Base-by-base conservation (phyloP, 2,888 invertebrate species). In the Chirona hameri region DNA sequence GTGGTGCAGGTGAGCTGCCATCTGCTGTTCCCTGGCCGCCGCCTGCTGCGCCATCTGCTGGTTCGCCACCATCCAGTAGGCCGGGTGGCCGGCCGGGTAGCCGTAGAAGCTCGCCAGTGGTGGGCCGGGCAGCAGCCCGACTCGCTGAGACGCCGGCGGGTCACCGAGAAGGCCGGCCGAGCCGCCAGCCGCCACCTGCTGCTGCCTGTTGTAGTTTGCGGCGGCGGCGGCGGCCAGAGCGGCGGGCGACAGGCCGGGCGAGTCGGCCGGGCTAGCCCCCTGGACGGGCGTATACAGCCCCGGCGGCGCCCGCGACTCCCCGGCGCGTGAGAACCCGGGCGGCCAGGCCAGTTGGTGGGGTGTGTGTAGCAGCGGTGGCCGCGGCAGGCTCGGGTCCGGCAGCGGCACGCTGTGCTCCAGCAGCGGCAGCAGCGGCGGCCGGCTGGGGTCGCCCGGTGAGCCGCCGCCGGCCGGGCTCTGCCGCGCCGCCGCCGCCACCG, bases 191-290 rank as follows among this genome's bases (percentile, higher is more conserved):
- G 60, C 24, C 60, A 3, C 21, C 60, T 21, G 60, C 69, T 12
- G 27, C 69, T 69, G 69, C 24, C 29, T 7, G 69, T 29, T 29
- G 72, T 29, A 29, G 72, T 14, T 31, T 31, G 72, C 72, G 15
- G 72, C 29, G 72, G 72, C 72, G 31, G 72, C 72, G 31, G 72
- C 72, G 31, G 72, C 72, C 72, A 72, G 72, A 18, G 72, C 72
- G 15, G 72, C 72, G 15, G 72, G 72, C 2, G 31, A 69, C 24
- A 29, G 3, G 18, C 29, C 72, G 7, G 72, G 65, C 31, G 29
- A 31, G 5, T 5, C 31, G 72, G 31, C 31, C 15, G 31, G 27
- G 15, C 27, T 3, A 12, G 57, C 57, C 57, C 2, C 57, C 57
- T 55, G 15, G 55, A 1, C 4, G 15, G 52, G 65, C 1, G n/a